A percentile compares a stretch with the other conserved stretches of the same genome.
Evolutionary conservation across 2,888 invertebrate species (phyloP).

Genomic region (Megastigmus dorsalis): DNA sequence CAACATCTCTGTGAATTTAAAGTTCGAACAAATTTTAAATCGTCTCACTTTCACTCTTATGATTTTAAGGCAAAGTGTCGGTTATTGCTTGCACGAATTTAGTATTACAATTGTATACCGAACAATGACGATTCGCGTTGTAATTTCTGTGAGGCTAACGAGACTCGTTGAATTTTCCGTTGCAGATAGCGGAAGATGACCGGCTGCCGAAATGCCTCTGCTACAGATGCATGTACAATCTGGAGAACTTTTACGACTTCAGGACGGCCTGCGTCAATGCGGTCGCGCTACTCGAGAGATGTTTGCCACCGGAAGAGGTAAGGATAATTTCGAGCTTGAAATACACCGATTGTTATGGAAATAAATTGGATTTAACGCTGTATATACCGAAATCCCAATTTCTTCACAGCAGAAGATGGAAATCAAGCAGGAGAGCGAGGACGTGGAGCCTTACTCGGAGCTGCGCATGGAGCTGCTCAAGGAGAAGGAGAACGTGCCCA

Average conservation of each 20-base stretch:
- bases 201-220: conserved; percentile 74
- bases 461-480: conserved; percentile 64
- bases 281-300: conserved; percentile 69
- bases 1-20: background rate
- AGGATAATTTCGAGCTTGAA: too few relatives aligned
- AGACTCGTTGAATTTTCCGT: too few relatives aligned
- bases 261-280: conserved; percentile 74
- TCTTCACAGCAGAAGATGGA: conserved; percentile 6
- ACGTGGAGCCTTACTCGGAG: conserved; percentile 60
- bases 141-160: too few relatives aligned
- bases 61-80: too few relatives aligned
- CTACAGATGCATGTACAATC: conserved; percentile 75
- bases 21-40: background rate
- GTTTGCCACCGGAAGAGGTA: conserved; percentile 65
- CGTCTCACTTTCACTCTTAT: background rate
- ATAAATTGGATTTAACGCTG: too few relatives aligned
- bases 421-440: conserved; percentile 44
- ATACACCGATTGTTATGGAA: too few relatives aligned
- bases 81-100: background rate
- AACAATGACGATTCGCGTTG: background rate
- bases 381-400: too few relatives aligned
- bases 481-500: conserved; percentile 70
- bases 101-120: too few relatives aligned
- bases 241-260: conserved; percentile 76
- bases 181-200: conserved; percentile 74